Evolutionary conservation across 2,113 vertebrate genomes (phyloP).

Genomic region (Echinops telfairi): DNA sequence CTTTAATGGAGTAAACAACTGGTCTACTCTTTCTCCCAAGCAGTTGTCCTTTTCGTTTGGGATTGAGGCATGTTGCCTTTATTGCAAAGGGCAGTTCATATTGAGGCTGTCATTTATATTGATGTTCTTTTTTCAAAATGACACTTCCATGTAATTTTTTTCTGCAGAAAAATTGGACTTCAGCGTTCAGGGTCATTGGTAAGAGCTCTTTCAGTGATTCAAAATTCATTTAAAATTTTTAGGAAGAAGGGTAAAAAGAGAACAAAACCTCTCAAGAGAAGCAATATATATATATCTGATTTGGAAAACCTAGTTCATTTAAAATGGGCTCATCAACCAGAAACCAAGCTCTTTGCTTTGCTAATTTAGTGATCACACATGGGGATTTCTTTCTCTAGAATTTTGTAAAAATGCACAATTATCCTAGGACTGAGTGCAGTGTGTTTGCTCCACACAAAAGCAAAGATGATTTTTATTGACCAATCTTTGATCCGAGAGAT

Average conservation of each 20-base stretch:
- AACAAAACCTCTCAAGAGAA: conserved; percentile 44
- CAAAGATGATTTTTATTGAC: conserved; percentile 93
- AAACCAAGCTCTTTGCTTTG: conserved; percentile 59
- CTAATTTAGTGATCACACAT: conserved; percentile 72
- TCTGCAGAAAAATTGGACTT: conserved; percentile 85
- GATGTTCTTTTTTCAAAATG: conserved; percentile 85
- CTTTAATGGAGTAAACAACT: conserved; percentile 79
- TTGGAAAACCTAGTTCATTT: conserved; percentile 55
- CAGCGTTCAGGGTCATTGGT: conserved; percentile 84
- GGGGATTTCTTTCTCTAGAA: conserved; percentile 73
- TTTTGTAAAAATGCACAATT: conserved; percentile 87
- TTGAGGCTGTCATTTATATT: conserved; percentile 86
- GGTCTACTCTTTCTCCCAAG: conserved; percentile 72
- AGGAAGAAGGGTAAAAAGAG: conserved; percentile 18
- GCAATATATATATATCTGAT: conserved; percentile 17
- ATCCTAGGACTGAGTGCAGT: conserved; percentile 85
- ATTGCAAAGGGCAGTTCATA: conserved; percentile 86
- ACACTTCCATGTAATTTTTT: conserved; percentile 84
- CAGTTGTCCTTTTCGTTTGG: conserved; percentile 80
- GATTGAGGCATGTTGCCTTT: conserved; percentile 79
- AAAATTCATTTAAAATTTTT: conserved; percentile 85
- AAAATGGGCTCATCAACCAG: conserved; percentile 56
- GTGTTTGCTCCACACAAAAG: conserved; percentile 91
- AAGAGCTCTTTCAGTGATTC: conserved; percentile 84
- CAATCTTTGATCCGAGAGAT: conserved; percentile 93